Evolutionary conservation across 2,797 vertebrate genomes (phyloP).

Genomic region (Garrulus glandarius): DNA sequence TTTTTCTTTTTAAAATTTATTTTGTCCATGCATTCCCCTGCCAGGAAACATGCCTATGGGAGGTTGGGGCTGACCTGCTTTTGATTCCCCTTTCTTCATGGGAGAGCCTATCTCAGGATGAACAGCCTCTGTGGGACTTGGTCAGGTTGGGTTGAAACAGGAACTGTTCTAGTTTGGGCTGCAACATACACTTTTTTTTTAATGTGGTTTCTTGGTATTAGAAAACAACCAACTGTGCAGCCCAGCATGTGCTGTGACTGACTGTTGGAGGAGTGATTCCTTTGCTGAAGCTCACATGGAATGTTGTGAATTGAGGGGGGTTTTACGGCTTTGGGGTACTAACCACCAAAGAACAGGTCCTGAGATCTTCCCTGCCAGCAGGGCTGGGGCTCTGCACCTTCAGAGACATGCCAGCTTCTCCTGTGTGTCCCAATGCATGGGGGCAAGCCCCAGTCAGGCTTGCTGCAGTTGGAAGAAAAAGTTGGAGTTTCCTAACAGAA

Average conservation of each 20-base stretch:
- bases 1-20: not conserved
- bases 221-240: fast-evolving
- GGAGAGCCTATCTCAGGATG: not conserved
- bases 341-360: not conserved
- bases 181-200: fast-evolving
- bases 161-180: not conserved
- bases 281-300: not conserved
- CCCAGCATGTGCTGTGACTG: too few relatives aligned
- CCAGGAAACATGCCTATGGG: fast-evolving
- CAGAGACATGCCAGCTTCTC: not conserved
- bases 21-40: not conserved
- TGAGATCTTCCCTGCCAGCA: fast-evolving
- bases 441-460: not conserved
- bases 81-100: not conserved
- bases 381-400: not conserved
- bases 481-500: not conserved
- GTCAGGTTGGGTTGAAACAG: not conserved
- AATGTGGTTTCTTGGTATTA: not conserved
- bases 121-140: not conserved
- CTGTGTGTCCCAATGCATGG: fast-evolving
- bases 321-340: not conserved
- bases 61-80: not conserved
- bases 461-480: not conserved
- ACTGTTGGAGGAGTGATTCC: not conserved
- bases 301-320: not conserved